Evolutionary conservation across 2,888 invertebrate genomes (phyloP).

Genomic region (Chymomyza amoena): DNA sequence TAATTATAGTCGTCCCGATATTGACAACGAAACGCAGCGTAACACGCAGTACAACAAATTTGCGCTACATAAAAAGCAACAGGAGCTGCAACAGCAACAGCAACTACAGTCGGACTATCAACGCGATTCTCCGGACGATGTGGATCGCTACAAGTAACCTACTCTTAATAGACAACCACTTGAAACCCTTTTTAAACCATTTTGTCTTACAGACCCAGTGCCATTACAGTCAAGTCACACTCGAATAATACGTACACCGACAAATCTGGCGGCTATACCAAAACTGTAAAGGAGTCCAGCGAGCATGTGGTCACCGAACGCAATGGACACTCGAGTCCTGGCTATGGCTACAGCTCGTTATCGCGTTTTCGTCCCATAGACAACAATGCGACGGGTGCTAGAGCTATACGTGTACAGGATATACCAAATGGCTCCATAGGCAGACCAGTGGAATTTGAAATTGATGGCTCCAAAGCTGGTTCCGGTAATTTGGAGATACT

Average conservation of each 20-base stretch:
- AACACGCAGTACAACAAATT: constrained; percentile 83
- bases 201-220: constrained; percentile 70
- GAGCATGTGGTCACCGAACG: constrained; percentile 78
- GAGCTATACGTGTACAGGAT: constrained; percentile 90
- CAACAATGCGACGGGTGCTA: constrained; percentile 86
- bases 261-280: constrained; percentile 76
- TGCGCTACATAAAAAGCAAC: constrained; percentile 70
- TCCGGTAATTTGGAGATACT: constrained; percentile 97
- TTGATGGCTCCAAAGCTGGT: constrained; percentile 97
- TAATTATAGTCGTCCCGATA: constrained; percentile 78
- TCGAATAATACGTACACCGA: constrained; percentile 76
- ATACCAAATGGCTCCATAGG: constrained; percentile 93
- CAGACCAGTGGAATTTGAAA: constrained; percentile 96
- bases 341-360: constrained; percentile 72
- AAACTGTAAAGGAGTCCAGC: constrained; percentile 78
- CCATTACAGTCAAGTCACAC: constrained; percentile 77
- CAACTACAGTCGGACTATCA: constrained; percentile 68
- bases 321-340: constrained; percentile 54
- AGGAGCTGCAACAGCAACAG: constrained; percentile 50
- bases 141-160: constrained; percentile 72
- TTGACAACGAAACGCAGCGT: constrained; percentile 82
- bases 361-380: constrained; percentile 80
- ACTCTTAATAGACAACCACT: not conserved
- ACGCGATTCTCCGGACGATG: constrained; percentile 74
- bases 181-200: not conserved